Conservation (phyloP, 2,888 invertebrate species). For the Smittia aterrima region DNA sequence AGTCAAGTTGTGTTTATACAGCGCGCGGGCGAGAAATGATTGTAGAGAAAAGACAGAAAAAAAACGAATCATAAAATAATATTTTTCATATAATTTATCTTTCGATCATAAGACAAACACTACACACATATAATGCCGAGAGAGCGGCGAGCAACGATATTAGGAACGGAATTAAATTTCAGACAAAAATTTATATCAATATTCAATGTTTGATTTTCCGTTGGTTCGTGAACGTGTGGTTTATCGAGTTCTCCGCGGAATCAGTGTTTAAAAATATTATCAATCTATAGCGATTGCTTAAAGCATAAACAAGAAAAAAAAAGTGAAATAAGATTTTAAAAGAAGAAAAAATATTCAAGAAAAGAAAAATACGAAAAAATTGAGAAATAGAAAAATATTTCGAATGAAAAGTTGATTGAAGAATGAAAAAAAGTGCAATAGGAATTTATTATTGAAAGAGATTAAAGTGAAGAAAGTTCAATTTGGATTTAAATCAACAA, state of each 20-base stretch:
- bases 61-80: slow-evolving; percentile 40
- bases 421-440: slow-evolving; percentile 10
- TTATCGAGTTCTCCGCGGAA: slow-evolving; percentile 27
- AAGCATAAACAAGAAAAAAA: slow-evolving; percentile 27
- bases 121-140: slow-evolving; percentile 32
- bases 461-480: slow-evolving; percentile 12
- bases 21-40: slow-evolving; percentile 36
- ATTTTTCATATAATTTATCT: slow-evolving; percentile 41
- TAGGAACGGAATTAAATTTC: slow-evolving; percentile 40
- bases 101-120: slow-evolving; percentile 42
- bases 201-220: slow-evolving; percentile 42
- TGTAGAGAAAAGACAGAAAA: slow-evolving; percentile 33
- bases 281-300: neutral
- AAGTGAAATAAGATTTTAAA: slow-evolving; percentile 2
- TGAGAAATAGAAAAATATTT: neutral
- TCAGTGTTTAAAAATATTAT: slow-evolving; percentile 11
- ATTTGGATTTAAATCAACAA: neutral
- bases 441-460: neutral
- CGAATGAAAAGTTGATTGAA: neutral
- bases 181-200: slow-evolving; percentile 40
- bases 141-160: slow-evolving; percentile 17
- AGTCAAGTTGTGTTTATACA: slow-evolving; percentile 41
- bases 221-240: slow-evolving; percentile 38
- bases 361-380: neutral
- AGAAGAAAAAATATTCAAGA: neutral